phyloP scores from a whole-genome alignment of 2,113 vertebrate species.

The Mormoops blainvillei region DNA sequence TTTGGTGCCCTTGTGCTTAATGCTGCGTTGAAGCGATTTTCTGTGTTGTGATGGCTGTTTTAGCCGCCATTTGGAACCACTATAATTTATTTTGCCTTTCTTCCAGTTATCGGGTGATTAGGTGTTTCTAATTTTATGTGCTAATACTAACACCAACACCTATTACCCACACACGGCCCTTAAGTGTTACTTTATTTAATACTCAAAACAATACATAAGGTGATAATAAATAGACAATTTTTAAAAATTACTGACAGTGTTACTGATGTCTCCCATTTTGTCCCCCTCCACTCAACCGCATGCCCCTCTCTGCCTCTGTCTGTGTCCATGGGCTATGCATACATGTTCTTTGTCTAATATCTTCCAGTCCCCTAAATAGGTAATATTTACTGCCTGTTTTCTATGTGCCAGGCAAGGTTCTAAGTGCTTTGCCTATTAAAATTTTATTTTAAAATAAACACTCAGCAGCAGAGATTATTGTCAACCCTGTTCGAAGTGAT shows the following conservation, averaged over 20 bases:
- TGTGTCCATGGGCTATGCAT: no score
- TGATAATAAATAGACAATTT: background rate
- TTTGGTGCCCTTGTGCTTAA: fast-evolving
- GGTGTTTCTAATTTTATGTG: background rate
- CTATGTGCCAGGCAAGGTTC: background rate
- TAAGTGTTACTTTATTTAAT: background rate
- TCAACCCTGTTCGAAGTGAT: background rate
- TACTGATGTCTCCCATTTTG: no score
- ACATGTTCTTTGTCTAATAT: no score
- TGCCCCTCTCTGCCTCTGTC: no score
- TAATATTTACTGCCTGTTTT: background rate
- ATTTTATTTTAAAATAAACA: background rate
- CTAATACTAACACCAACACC: background rate
- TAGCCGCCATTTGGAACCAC: background rate
- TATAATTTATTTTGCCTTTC: background rate
- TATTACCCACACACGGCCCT: background rate
- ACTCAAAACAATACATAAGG: background rate
- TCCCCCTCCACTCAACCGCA: no score
- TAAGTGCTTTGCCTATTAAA: background rate
- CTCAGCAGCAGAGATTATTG: background rate
- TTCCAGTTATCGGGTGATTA: background rate
- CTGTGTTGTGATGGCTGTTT: background rate
- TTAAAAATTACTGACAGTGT: no score
- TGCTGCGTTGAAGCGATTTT: fast-evolving
- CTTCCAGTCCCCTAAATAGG: no score